Evolutionary conservation across 2,797 vertebrate genomes (phyloP), one percentile per base, ranked within the genome.

Genomic region (Pantherophis alleghaniensis): DNA sequence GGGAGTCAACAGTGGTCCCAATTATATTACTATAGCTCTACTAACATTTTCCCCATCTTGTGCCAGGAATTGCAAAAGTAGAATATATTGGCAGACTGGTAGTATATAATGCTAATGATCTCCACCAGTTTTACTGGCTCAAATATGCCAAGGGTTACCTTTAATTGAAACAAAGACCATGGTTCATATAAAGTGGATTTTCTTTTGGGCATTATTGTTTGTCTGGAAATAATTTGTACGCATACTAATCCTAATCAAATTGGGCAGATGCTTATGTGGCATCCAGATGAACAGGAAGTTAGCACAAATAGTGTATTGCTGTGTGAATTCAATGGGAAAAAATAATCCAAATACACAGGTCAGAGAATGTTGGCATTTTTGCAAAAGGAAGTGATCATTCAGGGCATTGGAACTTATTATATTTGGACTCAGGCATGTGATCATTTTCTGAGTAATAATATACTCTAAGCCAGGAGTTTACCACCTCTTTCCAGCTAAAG

Each of bases 261-360:
- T 95, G 94, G 97, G 96, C 98, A 97, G 96, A 95, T 98, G 97
- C 95, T 96, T 97, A 95, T 95, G 95, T 94, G 98, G 97, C 92
- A 98, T 98, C 95, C 93, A 95, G 88, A 90, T 95, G 96, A 96
- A 96, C 97, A 98, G 98, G 98, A 98, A 98, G 94, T 97, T 94
- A 96, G 94, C 60, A 94, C 90, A 95, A 97, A 96, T 97, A 96
- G 94, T 96, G 97, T 97, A 96, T 97, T 97, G 97, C 32, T 6
- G 95, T 96, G 96, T 97, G 96, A 97, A 96, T 96, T 96, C 97
- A 95, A 95, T 91, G n/a, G 24, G 2, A 4, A 18, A 26, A n/a
- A 92, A 94, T 92, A 47, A 14, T 96, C 79, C 3, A 55, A 22
- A 97, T 96, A 91, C 93, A 91, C 88, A 94, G 24, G 90, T 69